Conservation (phyloP, 2,888 invertebrate genomes). For the Omphaloscelis lunosa region DNA sequence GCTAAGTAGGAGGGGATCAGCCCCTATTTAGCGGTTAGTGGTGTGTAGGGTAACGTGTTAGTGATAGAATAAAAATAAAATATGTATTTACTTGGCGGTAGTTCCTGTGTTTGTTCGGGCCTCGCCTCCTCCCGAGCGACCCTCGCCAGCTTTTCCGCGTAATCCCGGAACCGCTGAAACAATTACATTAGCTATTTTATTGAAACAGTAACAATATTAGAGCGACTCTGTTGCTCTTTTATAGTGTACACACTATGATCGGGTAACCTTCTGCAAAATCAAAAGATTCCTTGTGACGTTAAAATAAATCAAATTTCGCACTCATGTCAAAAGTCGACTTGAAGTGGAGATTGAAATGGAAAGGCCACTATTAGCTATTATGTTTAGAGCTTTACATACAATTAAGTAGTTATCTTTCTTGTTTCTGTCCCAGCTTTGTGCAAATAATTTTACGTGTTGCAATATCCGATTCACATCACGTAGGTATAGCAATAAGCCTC, state of each 20-base stretch:
- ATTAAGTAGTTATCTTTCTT: conserved; percentile 14
- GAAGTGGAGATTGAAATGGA: not conserved
- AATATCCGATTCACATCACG: conserved; percentile 45
- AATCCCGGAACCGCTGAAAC: conserved; percentile 79
- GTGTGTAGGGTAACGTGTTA: too few species aligned
- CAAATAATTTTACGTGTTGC: conserved; percentile 21
- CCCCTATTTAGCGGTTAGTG: too few species aligned
- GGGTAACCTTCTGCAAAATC: not conserved
- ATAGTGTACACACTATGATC: not conserved
- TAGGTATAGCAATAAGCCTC: conserved; percentile 18
- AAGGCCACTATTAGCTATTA: not conserved
- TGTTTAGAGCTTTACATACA: not conserved
- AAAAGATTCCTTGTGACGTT: not conserved
- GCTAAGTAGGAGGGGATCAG: too few species aligned
- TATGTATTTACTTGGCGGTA: conserved; percentile 47
- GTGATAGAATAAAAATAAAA: not conserved
- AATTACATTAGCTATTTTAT: conserved; percentile 40
- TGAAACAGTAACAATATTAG: not conserved
- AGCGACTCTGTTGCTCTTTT: not conserved
- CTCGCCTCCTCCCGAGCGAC: conserved; percentile 81
- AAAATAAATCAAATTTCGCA: not conserved
- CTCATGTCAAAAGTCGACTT: not conserved
- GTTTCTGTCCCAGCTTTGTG: not conserved
- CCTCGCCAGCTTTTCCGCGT: conserved; percentile 78
- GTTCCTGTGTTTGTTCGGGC: conserved; percentile 67